Conservation (phyloP, 2,797 vertebrate genomes). For the Macropus fuliginosus region DNA sequence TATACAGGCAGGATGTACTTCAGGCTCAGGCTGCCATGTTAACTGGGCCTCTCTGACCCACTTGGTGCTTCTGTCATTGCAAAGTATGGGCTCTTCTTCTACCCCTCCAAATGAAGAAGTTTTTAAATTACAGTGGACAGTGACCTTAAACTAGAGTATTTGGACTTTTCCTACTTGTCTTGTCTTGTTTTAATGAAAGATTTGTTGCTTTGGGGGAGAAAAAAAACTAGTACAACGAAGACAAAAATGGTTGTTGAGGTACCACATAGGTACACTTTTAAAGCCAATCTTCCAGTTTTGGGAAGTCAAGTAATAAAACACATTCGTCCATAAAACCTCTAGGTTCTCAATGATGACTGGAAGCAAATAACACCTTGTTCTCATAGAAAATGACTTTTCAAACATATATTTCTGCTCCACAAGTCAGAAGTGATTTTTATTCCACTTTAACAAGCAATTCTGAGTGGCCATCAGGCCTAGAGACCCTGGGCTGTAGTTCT, state of each 20-base stretch:
- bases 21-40: not conserved
- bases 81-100: no score
- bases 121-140: not conserved
- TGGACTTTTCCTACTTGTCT: not conserved
- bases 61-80: not conserved
- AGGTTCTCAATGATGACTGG: accelerated
- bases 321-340: not conserved
- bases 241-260: not conserved
- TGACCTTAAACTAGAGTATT: not conserved
- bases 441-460: not conserved
- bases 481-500: not conserved
- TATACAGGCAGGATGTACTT: no score
- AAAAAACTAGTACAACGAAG: not conserved
- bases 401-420: not conserved
- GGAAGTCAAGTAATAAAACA: not conserved
- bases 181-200: not conserved
- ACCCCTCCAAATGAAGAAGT: not conserved
- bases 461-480: no score
- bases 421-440: not conserved
- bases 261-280: accelerated
- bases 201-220: not conserved
- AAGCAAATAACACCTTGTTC: not conserved
- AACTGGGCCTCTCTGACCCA: not conserved
- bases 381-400: not conserved
- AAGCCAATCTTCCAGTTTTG: not conserved